A percentile compares a stretch with the other conserved stretches of the same genome.
These are phyloP conservation scores for Polylopha cassiicola DNA, from an alignment of 2,888 invertebrate species.

Conservation along the genomic window DNA sequence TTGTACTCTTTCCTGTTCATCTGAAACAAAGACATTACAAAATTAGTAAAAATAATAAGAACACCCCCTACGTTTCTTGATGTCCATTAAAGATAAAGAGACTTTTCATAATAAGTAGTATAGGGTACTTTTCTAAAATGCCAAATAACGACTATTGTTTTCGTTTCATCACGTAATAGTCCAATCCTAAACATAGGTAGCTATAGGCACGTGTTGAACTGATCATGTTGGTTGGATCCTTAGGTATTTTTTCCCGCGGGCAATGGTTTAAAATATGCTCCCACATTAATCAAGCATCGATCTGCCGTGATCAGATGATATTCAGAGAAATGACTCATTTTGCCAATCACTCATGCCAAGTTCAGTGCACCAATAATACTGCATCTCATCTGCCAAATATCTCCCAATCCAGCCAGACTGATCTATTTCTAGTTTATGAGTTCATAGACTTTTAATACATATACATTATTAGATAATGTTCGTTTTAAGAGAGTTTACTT, in stretches of 20 bases:
- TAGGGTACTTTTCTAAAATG: too few species aligned
- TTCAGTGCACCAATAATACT: constrained; percentile 30
- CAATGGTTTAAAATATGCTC: too few species aligned
- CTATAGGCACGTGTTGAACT: too few species aligned
- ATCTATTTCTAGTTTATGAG: constrained; percentile 49
- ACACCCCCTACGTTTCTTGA: neutral
- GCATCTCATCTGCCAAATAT: constrained; percentile 22
- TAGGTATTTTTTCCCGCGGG: too few species aligned
- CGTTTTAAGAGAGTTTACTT: constrained; percentile 14
- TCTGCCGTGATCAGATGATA: constrained; percentile 34
- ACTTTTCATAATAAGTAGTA: too few species aligned
- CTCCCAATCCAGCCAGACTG: too few species aligned
- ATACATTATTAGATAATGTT: constrained; percentile 15
- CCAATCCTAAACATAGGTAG: too few species aligned
- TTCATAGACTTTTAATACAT: constrained; percentile 37
- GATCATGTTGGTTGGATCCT: too few species aligned
- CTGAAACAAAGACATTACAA: constrained; percentile 80
- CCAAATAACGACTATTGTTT: too few species aligned
- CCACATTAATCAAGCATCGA: too few species aligned
- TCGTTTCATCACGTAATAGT: too few species aligned
- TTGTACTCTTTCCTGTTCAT: constrained; percentile 99
- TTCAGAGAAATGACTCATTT: constrained; percentile 40
- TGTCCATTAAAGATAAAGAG: too few species aligned
- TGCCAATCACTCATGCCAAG: constrained; percentile 45
- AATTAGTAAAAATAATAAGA: neutral